Evolutionary conservation across 1,140 invertebrate genomes (phyloP), one percentile per base, ranked within the genome.

Genomic region (Macrocentrus cingulum): DNA sequence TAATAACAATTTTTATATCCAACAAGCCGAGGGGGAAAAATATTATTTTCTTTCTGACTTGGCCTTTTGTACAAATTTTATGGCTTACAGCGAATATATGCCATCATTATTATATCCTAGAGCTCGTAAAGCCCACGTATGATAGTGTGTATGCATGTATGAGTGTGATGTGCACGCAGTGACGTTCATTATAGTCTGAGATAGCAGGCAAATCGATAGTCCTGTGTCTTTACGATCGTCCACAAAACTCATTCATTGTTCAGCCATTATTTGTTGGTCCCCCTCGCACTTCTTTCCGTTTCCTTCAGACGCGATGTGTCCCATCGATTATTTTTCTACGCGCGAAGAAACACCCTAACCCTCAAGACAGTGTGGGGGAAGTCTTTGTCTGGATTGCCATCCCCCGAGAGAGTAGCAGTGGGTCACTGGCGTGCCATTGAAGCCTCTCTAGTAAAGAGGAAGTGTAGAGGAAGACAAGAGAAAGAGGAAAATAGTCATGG

Each of bases 271-370:
- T 52, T 60, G 53, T 59, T 25, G 16, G 52, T 56, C 22, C 51
- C 34, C 39, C 23, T 58, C 34, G 36, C 54, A 54, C 45, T 42
- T 59, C 63, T 54, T 7, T 39, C 44, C 44, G 22, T 15, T n/a
- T 42, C 32, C 19, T 5, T 8, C 22, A 8, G 37, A 25, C 42
- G 22, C 41, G 50, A 16, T 48, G 42, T 36, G 37, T 42, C 42
- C 56, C 60, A 67, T 69, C 68, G 68, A 71, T 71, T 71, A 71
- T 69, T 69, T 69, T 69, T 59, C 39, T 63, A 61, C 66, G 62
- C 66, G 59, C 59, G 60, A 56, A 62, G 60, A 48, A 67, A 39
- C 65, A 62, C 51, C 45, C 56, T 52, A 60, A 54, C 52, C 55
- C 7, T 15, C 7, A 39, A 39, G 8, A 55, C 39, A 59, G 65